Conservation (phyloP, 1,140 invertebrate species). For the Phymorhynchus buccinoides region DNA sequence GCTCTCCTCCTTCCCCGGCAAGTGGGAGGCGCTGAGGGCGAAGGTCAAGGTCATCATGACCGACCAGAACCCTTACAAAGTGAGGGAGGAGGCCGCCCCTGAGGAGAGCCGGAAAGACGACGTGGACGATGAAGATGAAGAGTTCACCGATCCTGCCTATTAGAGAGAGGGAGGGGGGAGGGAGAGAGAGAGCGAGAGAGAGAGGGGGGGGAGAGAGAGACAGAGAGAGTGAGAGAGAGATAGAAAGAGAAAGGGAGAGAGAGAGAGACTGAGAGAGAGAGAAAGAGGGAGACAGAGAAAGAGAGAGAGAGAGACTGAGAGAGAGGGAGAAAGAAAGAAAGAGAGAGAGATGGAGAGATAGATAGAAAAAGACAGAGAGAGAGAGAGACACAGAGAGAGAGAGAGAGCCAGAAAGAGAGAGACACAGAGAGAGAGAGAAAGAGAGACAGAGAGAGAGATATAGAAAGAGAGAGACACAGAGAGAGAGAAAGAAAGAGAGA, state of each 20-base stretch:
- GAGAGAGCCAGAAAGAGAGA: background rate
- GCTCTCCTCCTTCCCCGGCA: conserved; percentile 60
- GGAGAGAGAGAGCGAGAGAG: background rate
- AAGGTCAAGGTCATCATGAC: conserved; percentile 46
- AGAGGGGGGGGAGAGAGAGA: background rate
- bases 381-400: background rate
- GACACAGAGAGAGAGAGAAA: background rate
- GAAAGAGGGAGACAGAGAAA: background rate
- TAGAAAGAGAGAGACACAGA: background rate
- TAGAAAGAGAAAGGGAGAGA: no score
- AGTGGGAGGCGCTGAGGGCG: conserved; percentile 58
- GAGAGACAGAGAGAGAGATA: background rate
- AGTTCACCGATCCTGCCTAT: background rate
- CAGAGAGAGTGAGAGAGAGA: no score
- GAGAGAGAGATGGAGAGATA: background rate
- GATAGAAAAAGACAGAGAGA: background rate
- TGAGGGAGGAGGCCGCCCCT: conserved; percentile 18
- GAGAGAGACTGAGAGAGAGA: background rate
- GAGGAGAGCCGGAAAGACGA: conserved; percentile 26
- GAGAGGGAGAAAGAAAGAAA: background rate
- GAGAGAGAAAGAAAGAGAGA: background rate
- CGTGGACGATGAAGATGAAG: background rate
- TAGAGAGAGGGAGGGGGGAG: background rate
- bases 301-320: background rate
- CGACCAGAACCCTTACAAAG: conserved; percentile 40